Percentiles rank a stretch among this genome's conserved stretches.
Conservation (phyloP, 2,888 invertebrate genomes). For the Phengaris arion region DNA sequence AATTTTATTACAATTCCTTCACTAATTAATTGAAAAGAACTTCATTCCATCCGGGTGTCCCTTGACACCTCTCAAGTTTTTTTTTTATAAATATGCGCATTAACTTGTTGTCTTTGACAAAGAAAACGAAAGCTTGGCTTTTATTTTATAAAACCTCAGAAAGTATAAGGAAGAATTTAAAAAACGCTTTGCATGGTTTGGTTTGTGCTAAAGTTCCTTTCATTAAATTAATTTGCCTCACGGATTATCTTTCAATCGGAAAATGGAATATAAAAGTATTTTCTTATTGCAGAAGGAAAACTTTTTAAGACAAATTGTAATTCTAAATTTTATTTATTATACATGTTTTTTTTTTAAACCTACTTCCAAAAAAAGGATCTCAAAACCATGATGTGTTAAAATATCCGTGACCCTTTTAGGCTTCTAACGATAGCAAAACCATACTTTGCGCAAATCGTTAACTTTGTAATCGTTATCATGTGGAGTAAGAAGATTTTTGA, state of each 20-base stretch:
- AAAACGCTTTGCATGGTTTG: background rate
- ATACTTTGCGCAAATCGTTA: background rate
- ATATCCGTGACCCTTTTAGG: background rate
- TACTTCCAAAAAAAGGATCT: too few relatives aligned
- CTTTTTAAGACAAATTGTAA: background rate
- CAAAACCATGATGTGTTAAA: too few relatives aligned
- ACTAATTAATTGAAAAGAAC: too few relatives aligned
- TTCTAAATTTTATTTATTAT: background rate
- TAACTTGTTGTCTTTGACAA: background rate
- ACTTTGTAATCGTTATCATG: background rate
- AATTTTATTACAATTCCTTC: too few relatives aligned
- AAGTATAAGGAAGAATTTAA: background rate
- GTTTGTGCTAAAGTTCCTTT: background rate
- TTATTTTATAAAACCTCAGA: background rate
- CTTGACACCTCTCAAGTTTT: too few relatives aligned
- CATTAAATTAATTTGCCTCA: background rate
- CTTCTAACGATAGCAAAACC: conserved; percentile 7
- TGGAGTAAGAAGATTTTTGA: background rate
- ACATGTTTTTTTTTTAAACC: too few relatives aligned
- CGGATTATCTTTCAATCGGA: background rate
- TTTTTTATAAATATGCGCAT: background rate
- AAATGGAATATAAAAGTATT: conserved; percentile 1
- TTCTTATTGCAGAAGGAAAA: background rate
- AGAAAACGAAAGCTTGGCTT: background rate
- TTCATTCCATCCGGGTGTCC: too few relatives aligned